Base-by-base conservation (phyloP, 2,888 invertebrate genomes). In the Bimastos eiseni region DNA sequence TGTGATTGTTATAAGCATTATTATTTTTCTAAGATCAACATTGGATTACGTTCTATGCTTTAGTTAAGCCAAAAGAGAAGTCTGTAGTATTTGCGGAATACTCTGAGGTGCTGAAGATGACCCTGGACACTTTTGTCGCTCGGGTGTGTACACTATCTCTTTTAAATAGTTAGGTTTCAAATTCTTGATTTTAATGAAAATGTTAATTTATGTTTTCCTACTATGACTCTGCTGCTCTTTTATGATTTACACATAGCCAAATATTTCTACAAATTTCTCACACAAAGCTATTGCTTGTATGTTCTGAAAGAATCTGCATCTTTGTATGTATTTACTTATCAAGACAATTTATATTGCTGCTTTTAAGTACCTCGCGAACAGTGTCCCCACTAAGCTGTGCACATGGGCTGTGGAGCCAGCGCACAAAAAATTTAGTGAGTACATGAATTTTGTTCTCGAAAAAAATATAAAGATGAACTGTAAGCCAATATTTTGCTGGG, bases 31-130 rank as follows among this genome's bases (percentile, higher is more conserved):
- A 44, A 2, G 44, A 15, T 17, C 44, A 44, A 17, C 24, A 2
- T 84, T 84, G 2, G 37, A 24, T 37, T 86, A 34, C n/a, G 34
- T 86, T 36, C n/a, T 86, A 19, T 86, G 34, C n/a, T 89, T 89
- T 89, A 89, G 89, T 89, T 89, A 89, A 41, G 44, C 89, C 89
- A 21, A 89, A 49, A 41, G 89, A 89, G 38, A 89, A 89, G 37
- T 44, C 89, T 38, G 89, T 89, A 24, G 38, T 44, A 41, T 49
- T 89, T 41, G 41, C 89, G 1, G 89, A 89, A 19, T 89, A 89
- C 44, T 41, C 41, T 0, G 89, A 89, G 44, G 49, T 89, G 21
- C 89, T 89, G 41, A 41, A 44, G 49, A 89, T 44, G 41, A 89
- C 89, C n/a, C 41, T 89, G 19, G n/a, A 89, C 5, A 21, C 41